Conservation (phyloP, 2,113 vertebrate species). For the Scalopus aquaticus region DNA sequence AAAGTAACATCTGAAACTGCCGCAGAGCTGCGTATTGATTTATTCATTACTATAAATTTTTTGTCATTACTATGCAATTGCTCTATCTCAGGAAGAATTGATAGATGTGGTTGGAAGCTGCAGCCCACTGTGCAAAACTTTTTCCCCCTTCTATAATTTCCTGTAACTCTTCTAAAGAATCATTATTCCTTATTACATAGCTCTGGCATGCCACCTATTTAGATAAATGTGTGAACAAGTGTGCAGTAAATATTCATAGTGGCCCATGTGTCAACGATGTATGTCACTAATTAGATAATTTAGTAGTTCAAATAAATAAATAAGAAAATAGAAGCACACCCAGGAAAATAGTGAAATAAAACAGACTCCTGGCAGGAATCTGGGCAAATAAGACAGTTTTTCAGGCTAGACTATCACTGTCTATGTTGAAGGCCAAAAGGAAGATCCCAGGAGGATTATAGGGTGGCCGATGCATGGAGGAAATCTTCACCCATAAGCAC, state of each 20-base stretch:
- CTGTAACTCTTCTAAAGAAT: conserved; percentile 87
- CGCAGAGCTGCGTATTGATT: conserved; percentile 85
- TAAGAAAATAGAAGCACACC: conserved; percentile 82
- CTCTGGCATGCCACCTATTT: conserved; percentile 89
- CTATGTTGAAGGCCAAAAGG: not conserved
- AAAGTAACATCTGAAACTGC: conserved; percentile 87
- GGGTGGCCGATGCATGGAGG: not conserved
- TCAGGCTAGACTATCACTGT: not conserved
- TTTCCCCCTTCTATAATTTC: conserved; percentile 84
- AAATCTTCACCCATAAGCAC: not conserved
- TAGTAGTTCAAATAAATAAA: conserved; percentile 89
- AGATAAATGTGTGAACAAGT: conserved; percentile 90
- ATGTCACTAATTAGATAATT: conserved; percentile 91
- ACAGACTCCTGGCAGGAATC: conserved; percentile 44
- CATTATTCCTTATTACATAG: conserved; percentile 90
- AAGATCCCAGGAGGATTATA: not conserved
- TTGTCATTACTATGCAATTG: conserved; percentile 88
- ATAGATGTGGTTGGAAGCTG: conserved; percentile 83
- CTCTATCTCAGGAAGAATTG: conserved; percentile 84
- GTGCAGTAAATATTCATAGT: conserved; percentile 90
- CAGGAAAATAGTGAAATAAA: conserved; percentile 73
- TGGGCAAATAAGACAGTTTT: conserved; percentile 25
- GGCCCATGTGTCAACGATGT: conserved; percentile 88
- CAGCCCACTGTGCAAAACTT: conserved; percentile 83
- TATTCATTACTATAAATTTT: conserved; percentile 89